Evolutionary conservation across 2,113 vertebrate genomes (phyloP), one percentile per base, ranked within the genome.

Genomic region (Diglossa brunneiventris): DNA sequence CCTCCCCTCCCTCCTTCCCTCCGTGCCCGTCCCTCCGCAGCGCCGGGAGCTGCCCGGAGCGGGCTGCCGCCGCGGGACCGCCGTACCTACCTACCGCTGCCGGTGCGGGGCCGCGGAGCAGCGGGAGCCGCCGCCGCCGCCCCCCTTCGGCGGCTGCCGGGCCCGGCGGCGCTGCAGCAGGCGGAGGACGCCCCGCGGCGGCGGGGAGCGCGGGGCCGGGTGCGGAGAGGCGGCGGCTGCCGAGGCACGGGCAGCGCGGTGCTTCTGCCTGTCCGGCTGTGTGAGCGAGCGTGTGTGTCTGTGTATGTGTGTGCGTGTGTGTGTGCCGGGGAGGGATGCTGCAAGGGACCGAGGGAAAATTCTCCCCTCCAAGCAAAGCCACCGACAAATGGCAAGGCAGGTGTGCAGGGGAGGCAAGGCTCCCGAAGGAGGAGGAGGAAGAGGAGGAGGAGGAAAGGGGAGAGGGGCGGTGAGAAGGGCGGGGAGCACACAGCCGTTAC

Each of bases 271-370:
- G 85, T 50, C 61, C 11, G 67, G 13, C 41, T 8, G n/a, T 52
- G 44, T 12, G 39, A 27, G 64, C 33, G 70, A 19, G 67, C 11
- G 35, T 13, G 72, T 14, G 73, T 16, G 53, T 18, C 79, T 5
- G 80, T 12, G 63, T 14, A 5, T 41, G 63, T 14, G 11, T 41
- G 39, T 13, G 26, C 18, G 67, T 14, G 73, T 21, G 59, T 13
- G 89, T 12, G 77, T 8, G 89, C 49, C 49, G 66, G 72, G 49
- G 66, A 82, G 79, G 56, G 97, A 96, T 96, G 96, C 96, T 97
- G 63, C 74, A 30, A 97, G 97, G 97, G 97, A 97, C 87, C 92
- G 97, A 95, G 94, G 97, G 87, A 96, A 97, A 98, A 98, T 98
- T 97, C 97, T 87, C 70, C 91, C 84, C 83, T 87, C 68, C 63